Base-by-base conservation (phyloP, 2,888 invertebrate species). In the Dromius quadrimaculatus region DNA sequence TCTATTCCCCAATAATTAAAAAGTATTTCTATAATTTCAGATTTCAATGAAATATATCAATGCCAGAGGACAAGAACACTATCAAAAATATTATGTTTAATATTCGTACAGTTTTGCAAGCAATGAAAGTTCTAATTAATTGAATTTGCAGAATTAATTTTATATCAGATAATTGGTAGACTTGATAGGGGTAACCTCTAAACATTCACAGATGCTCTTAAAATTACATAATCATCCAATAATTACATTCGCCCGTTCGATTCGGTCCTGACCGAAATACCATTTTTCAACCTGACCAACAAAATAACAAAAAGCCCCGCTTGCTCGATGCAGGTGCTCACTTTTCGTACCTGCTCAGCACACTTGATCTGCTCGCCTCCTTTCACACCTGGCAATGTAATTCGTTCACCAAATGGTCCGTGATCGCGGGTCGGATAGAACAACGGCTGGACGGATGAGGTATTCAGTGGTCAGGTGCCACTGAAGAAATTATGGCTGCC, bases 331-430 rank as follows among this genome's bases (percentile, higher is more conserved):
- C 59, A 54, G 50, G 50, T 54, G 50, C 17, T 13, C 19, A 11
- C n/a, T 13, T 15, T 20, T 47, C 2, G 20, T 47, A 47, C 47
- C 47, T 47, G 47, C 22, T 8, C 47, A 13, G 8, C 22, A n/a
- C 59, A 57, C 57, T 57, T 57, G 32, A 57, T 15, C 28, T 28
- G 3, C n/a, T 11, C 28, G 36, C n/a, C 17, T 9, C n/a, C 8
- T 19, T 54, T 59, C 59, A 59, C 59, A 59, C 59, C 59, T 59
- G 59, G 59, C 22, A 47, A 45, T n/a, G 28, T 59, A 59, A 59
- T 59, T 59, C 36, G 17, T 59, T 36, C 20, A 47, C 32, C 47
- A 47, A 47, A 47, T 47, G 47, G 47, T 47, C 11, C 20, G 47
- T 47, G 47, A 22, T 47, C 2, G 20, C 43, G 19, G 36, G 36